phyloP scores from a whole-genome alignment of 64 coral and sea anemone species.

The Montipora efflorescens region DNA sequence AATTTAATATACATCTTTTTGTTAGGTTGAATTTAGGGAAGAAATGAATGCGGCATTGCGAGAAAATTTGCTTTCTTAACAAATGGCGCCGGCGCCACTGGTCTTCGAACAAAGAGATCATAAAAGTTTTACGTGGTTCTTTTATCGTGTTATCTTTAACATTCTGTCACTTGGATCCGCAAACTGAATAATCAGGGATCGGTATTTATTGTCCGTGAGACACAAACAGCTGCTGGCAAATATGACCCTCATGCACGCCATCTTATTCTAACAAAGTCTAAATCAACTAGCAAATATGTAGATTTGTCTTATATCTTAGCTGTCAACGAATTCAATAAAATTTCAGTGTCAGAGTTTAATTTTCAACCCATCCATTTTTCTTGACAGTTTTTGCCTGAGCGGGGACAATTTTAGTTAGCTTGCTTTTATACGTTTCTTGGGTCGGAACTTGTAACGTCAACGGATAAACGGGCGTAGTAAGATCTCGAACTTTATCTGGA shows the following conservation, averaged over 20 bases:
- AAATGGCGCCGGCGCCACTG: too few relatives aligned
- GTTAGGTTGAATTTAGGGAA: too few relatives aligned
- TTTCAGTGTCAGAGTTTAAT: neutral
- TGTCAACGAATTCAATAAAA: neutral
- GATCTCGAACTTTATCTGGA: neutral
- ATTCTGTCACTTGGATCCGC: neutral
- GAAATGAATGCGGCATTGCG: too few relatives aligned
- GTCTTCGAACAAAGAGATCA: too few relatives aligned
- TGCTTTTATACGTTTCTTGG: neutral
- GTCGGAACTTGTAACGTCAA: slow-evolving; percentile 34
- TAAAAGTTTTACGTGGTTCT: too few relatives aligned
- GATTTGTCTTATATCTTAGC: neutral
- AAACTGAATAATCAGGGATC: neutral
- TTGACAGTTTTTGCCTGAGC: neutral
- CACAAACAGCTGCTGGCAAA: neutral
- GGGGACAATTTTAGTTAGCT: neutral
- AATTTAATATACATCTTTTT: too few relatives aligned
- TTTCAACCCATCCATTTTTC: slow-evolving; percentile 29
- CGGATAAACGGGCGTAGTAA: neutral
- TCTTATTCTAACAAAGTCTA: neutral
- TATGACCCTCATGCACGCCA: neutral
- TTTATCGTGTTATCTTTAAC: neutral
- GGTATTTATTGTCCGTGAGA: neutral
- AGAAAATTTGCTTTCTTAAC: too few relatives aligned
- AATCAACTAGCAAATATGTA: neutral